Conservation (phyloP, 2,113 vertebrate species). For the Oryzias javanicus region DNA sequence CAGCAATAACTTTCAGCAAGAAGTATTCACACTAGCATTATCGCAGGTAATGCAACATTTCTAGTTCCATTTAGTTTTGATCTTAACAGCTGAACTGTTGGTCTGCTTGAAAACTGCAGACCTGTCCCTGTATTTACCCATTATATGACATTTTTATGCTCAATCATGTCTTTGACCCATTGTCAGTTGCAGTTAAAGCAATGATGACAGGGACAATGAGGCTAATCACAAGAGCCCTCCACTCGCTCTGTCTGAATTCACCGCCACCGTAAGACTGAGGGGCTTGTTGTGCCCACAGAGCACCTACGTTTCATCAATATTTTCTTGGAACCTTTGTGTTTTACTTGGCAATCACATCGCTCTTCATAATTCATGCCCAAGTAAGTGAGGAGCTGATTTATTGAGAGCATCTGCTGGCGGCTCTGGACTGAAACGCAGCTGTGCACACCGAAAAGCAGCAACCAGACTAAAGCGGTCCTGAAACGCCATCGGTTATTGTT, state of each 20-base stretch:
- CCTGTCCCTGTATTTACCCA: neutral
- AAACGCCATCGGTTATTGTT: neutral
- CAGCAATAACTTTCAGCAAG: no score
- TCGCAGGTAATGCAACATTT: no score
- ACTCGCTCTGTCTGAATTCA: neutral
- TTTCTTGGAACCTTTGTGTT: constrained; percentile 15
- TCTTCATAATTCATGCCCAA: constrained; percentile 25
- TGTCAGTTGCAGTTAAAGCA: neutral
- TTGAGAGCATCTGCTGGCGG: constrained; percentile 37
- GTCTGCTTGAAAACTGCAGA: neutral
- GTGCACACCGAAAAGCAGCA: constrained; percentile 10
- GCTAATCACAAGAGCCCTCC: neutral
- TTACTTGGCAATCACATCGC: constrained; percentile 17
- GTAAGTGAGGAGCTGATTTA: constrained; percentile 32
- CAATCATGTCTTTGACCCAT: neutral
- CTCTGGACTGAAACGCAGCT: constrained; percentile 25
- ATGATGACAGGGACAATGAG: neutral
- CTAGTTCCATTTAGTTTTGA: no score
- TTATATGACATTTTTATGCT: neutral
- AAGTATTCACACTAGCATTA: no score
- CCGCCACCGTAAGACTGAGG: neutral
- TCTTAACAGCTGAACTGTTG: no score
- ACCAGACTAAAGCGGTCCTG: constrained; percentile 20
- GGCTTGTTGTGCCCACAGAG: neutral
- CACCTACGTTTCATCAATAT: constrained; percentile 8